Conservation (phyloP, 2,113 vertebrate genomes). For the Actenoides hombroni region DNA sequence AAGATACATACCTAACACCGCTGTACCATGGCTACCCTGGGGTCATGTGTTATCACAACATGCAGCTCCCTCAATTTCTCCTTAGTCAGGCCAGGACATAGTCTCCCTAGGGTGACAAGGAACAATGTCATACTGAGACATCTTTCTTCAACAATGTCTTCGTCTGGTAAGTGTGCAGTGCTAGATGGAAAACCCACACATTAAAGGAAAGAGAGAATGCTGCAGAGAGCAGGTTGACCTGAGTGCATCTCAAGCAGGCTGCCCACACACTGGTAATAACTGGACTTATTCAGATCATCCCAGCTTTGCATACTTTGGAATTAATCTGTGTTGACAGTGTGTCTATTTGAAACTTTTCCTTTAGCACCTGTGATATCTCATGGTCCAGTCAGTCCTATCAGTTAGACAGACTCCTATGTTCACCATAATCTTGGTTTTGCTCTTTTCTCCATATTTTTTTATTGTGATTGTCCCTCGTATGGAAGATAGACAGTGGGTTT, state of each 20-base stretch:
- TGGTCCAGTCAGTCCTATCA: not conserved
- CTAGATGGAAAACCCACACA: not conserved
- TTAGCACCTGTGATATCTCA: not conserved
- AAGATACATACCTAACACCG: not conserved
- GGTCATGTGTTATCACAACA: not conserved
- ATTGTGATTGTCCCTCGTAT: not conserved
- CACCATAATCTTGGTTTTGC: not conserved
- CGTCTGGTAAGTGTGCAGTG: not conserved
- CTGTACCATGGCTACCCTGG: not conserved
- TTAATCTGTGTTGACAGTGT: not conserved
- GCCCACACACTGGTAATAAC: not conserved
- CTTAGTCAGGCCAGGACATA: not conserved
- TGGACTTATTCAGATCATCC: not conserved
- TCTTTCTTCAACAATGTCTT: not conserved
- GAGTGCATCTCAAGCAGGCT: not conserved
- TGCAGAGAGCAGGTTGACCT: fast-evolving
- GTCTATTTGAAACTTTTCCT: not conserved
- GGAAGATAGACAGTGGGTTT: not conserved
- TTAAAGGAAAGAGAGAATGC: not conserved
- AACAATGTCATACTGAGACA: not conserved
- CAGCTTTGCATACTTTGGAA: not conserved
- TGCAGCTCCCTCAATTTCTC: fast-evolving
- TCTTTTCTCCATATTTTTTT: not conserved
- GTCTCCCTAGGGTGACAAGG: not conserved
- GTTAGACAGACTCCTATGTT: not conserved